Evolutionary conservation across 2,888 invertebrate species (phyloP).

Genomic region (Pseudococcus jackbeardsleyi): DNA sequence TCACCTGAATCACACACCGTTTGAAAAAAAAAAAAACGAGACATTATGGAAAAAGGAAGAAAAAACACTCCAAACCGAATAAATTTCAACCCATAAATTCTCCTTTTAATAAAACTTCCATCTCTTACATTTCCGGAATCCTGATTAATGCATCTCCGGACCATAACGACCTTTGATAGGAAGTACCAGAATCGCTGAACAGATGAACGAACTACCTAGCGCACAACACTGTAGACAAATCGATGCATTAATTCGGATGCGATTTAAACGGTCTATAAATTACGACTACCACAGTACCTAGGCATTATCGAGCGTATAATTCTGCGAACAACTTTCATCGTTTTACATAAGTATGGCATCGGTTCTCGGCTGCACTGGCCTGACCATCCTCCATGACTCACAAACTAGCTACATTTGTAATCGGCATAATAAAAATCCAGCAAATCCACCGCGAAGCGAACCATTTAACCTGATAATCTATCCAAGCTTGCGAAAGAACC

Average conservation of each 20-base stretch:
- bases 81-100: no score
- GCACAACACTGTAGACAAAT: background rate
- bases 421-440: background rate
- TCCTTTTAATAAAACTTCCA: no score
- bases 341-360: background rate
- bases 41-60: no score
- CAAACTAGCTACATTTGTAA: background rate
- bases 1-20: no score
- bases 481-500: background rate
- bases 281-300: background rate
- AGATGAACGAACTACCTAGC: background rate
- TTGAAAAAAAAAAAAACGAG: no score
- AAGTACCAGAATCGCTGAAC: background rate
- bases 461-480: constrained; percentile 1
- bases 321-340: constrained; percentile 12
- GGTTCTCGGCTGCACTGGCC: background rate
- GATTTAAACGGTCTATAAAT: constrained; percentile 12
- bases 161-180: background rate
- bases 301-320: background rate
- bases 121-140: no score
- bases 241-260: background rate
- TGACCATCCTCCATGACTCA: constrained; percentile 17
- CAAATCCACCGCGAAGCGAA: background rate
- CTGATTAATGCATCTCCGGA: no score
- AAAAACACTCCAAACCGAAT: no score